Evolutionary conservation across 2,113 vertebrate genomes (phyloP), one percentile per base, ranked within the genome.

Genomic region (Syngnathus floridae): DNA sequence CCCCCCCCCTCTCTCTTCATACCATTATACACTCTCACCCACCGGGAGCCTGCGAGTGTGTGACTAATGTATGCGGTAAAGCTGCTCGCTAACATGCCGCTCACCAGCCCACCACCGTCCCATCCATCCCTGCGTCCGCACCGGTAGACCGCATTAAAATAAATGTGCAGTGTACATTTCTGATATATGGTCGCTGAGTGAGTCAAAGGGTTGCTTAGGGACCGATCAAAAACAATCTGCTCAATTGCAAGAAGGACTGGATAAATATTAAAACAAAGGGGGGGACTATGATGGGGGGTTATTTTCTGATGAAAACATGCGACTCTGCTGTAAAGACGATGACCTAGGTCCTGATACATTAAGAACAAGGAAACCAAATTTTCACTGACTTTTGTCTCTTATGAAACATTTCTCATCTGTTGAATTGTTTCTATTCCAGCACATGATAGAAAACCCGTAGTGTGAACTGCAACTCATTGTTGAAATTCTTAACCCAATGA

Each of bases 41-140:
- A 67, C 71, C 72, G 75, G 81, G 68, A 81, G 79, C 54, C 75
- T 69, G 79, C 12, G 41, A 72, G 70, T 43, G 48, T 79, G 84
- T 96, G 95, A 98, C 94, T 95, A 96, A 98, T 98, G 95, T 91
- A 95, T 93, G 94, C 94, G 91, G 94, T 98, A 95, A 95, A 95
- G 93, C 93, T 92, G 88, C 91, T 92, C 86, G 90, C 93, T 92
- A 93, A 92, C 93, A 92, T 90, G 92, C 92, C 90, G 88, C 93
- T 94, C 94, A 93, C 93, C 91, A 91, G 91, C 82, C 88, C 94
- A 91, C 93, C 91, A 89, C 87, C 90, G 91, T 88, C 93, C 92
- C 92, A 95, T 97, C 94, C 94, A 94, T 90, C 85, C 94, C 92
- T 77, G 79, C 91, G 82, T 94, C 92, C 88, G 88, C 85, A 88